Evolutionary conservation across 2,113 vertebrate species (phyloP), one percentile per base, ranked within the genome.

Genomic region (Panthera leo): DNA sequence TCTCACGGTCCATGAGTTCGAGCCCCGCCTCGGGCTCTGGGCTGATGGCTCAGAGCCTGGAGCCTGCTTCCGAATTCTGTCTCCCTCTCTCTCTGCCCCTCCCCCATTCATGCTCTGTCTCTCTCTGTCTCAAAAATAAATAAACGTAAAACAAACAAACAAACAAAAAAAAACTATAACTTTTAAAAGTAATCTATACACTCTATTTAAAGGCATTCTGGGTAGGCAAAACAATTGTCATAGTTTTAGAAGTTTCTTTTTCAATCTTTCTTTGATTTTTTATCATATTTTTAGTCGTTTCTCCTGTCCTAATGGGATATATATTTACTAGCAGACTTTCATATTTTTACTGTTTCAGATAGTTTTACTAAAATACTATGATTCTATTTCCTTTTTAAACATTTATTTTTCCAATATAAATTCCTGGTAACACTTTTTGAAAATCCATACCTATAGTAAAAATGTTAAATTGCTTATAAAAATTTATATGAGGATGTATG

Each of bases 131-230:
- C 36, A 39, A 39, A 39, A 39, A 39, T 39, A 39, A 39, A 39
- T 39, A 39, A 39, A 39, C 36, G 36, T 39, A 39, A 39, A 39
- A 39, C 1, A 39, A 39, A 39, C 36, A 39, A 39, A 39, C 36
- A 39, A 39, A 39, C 3, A 39, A 39, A 39, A 39, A 15, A 70
- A 0, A 1, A 31, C 14, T 34, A 5, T 36, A 48, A 7, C 12
- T 65, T 76, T 67, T 45, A 13, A 42, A 85, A 45, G 42, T 18
- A 31, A 25, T 23, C 12, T 27, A 48, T 2, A 68, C 3, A 68
- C 13, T 48, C 39, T 16, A 70, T 4, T 1, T 51, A 7, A 21
- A 89, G 42, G 0, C 2, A 14, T 9, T 70, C 25, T 39, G 34
- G 39, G 0, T 67, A 36, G 16, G 4, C 16, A 67, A 83, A 83